Evolutionary conservation across 2,888 invertebrate genomes (phyloP).

Genomic region (Lithophane socia): DNA sequence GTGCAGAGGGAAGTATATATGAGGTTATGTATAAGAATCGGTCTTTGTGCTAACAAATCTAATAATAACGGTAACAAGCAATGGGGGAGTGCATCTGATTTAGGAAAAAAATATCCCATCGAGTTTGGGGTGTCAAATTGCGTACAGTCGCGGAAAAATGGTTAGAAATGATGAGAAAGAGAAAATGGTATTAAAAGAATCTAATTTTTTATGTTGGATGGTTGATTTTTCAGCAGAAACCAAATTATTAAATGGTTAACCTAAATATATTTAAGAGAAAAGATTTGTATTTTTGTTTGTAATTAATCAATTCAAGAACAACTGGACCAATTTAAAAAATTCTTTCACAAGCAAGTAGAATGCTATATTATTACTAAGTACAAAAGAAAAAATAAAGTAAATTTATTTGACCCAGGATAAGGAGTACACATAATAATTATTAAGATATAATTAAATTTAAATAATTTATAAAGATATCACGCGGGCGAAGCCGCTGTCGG

Average conservation of each 20-base stretch:
- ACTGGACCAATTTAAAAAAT: too few species aligned
- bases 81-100: slow-evolving; percentile 82
- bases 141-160: slow-evolving; percentile 67
- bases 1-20: slow-evolving; percentile 42
- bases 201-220: neutral
- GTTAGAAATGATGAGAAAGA: neutral
- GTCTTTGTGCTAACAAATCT: slow-evolving; percentile 80
- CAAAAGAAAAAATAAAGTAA: too few species aligned
- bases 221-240: neutral
- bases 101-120: slow-evolving; percentile 78
- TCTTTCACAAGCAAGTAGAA: too few species aligned
- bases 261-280: too few species aligned
- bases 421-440: too few species aligned
- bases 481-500: too few species aligned
- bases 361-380: too few species aligned
- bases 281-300: too few species aligned
- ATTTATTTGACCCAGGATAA: too few species aligned
- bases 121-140: slow-evolving; percentile 73
- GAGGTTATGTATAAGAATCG: slow-evolving; percentile 62
- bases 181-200: neutral
- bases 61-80: slow-evolving; percentile 84
- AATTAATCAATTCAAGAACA: too few species aligned
- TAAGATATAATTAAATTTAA: too few species aligned
- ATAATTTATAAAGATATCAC: too few species aligned
- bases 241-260: neutral